Evolutionary conservation across 1,140 invertebrate genomes (phyloP).

Genomic region (Papilio polyxenes): DNA sequence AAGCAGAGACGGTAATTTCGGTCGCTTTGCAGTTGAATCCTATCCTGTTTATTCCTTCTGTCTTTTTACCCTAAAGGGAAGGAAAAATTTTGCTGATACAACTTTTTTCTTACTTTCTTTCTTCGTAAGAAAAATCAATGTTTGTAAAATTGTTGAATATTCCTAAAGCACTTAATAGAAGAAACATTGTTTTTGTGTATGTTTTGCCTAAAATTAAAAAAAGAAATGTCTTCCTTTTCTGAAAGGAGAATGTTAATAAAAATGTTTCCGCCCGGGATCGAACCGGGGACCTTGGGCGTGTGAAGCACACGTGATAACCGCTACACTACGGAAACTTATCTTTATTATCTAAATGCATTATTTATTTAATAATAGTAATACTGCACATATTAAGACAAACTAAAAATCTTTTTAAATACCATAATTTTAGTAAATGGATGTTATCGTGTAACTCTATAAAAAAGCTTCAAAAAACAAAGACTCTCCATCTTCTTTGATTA

Average conservation of each 20-base stretch:
- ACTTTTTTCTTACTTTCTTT: neutral
- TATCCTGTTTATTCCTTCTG: neutral
- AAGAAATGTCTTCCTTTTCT: no score
- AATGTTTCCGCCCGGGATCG: slow-evolving; percentile 35
- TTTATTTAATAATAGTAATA: no score
- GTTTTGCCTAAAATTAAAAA: no score
- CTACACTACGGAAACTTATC: slow-evolving; percentile 31
- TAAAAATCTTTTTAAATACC: neutral
- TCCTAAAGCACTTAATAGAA: no score
- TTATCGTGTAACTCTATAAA: neutral
- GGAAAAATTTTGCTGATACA: neutral
- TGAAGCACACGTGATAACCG: slow-evolving; percentile 33
- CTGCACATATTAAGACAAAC: no score
- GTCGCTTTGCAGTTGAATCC: neutral
- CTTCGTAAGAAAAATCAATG: neutral
- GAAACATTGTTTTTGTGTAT: no score
- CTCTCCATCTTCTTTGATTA: neutral
- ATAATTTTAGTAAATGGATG: neutral
- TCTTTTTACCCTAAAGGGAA: neutral
- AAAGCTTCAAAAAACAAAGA: neutral
- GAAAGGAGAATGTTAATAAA: neutral
- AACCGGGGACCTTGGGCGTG: slow-evolving; percentile 31
- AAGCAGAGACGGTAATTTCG: neutral
- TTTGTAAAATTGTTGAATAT: neutral
- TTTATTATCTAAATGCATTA: neutral